These are phyloP conservation scores for Matsumyia berberina DNA, from an alignment of 2,888 invertebrate genomes.

Conservation along the genomic window DNA sequence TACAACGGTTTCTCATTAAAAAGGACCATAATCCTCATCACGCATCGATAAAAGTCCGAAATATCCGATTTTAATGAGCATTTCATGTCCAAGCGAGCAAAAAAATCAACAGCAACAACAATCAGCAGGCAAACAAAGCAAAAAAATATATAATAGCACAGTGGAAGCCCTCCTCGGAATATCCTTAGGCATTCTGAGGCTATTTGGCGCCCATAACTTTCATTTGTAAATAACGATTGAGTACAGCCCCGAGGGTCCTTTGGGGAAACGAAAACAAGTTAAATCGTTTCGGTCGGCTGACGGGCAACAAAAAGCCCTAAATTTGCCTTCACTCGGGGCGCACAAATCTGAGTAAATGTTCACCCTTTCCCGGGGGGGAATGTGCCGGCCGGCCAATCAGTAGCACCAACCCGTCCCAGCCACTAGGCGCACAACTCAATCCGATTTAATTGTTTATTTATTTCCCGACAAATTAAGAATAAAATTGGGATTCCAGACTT, in stretches of 20 bases:
- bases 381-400: constrained; percentile 27
- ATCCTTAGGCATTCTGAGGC: constrained; percentile 36
- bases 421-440: constrained; percentile 42
- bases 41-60: constrained; percentile 51
- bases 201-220: constrained; percentile 51
- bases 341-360: constrained; percentile 26
- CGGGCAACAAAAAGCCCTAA: constrained; percentile 23
- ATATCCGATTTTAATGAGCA: constrained; percentile 60
- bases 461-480: constrained; percentile 47
- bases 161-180: constrained; percentile 16
- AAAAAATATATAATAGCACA: not conserved
- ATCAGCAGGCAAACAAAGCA: constrained; percentile 1
- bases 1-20: constrained; percentile 59
- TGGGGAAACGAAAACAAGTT: constrained; percentile 52
- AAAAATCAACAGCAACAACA: not conserved
- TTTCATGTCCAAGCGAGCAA: constrained; percentile 48
- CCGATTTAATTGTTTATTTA: constrained; percentile 69
- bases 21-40: constrained; percentile 53
- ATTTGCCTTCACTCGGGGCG: constrained; percentile 52
- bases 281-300: constrained; percentile 43
- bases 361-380: constrained; percentile 13
- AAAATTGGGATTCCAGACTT: constrained; percentile 19
- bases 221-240: constrained; percentile 57
- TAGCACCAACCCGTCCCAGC: constrained; percentile 17
- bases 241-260: constrained; percentile 52